Conservation (phyloP, 2,113 vertebrate genomes). For the Hydropotes inermis region DNA sequence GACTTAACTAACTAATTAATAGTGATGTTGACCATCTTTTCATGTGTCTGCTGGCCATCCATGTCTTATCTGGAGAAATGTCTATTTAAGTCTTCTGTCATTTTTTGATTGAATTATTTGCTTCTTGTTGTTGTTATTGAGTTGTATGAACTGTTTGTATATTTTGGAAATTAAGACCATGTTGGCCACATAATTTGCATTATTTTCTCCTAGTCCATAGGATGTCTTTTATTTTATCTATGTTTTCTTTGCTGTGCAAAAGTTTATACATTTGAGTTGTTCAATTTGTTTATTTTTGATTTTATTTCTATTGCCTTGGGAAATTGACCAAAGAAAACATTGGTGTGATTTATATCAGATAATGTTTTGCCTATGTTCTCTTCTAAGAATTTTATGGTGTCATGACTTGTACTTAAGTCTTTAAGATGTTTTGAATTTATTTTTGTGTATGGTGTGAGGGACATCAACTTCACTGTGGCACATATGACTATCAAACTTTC, state of each 20-base stretch:
- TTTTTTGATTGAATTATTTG: background rate
- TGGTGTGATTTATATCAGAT: background rate
- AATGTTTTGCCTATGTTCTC: background rate
- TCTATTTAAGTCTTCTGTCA: background rate
- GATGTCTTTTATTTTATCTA: background rate
- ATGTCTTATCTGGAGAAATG: background rate
- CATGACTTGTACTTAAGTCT: background rate
- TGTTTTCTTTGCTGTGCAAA: background rate
- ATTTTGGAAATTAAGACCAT: background rate
- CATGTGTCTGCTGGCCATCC: background rate
- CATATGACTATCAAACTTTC: background rate
- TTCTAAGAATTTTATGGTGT: background rate
- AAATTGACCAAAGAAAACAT: background rate
- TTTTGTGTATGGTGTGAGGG: background rate
- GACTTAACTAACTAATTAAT: too few relatives aligned
- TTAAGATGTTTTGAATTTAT: background rate
- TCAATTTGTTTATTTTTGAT: background rate
- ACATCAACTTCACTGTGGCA: background rate
- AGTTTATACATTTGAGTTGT: background rate
- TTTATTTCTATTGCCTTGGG: background rate
- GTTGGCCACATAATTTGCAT: background rate
- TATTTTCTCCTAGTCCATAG: background rate
- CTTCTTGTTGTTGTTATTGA: background rate
- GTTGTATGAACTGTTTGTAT: background rate
- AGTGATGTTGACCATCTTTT: background rate